phyloP scores from a whole-genome alignment of 1,140 invertebrate species.

The Fragariocoptes setiger region DNA sequence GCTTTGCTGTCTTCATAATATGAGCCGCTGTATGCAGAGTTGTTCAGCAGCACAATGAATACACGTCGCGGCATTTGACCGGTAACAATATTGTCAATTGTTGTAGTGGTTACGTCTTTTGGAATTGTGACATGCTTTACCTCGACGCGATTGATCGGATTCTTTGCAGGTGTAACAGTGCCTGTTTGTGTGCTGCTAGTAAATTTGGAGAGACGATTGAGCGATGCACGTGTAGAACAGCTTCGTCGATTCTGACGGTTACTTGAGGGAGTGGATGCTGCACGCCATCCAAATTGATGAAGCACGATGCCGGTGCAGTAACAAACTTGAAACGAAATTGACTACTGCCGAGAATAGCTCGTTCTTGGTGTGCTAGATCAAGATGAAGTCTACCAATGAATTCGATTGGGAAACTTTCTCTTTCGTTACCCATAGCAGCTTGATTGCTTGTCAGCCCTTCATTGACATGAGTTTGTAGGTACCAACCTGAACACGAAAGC shows the following conservation, averaged over 20 bases:
- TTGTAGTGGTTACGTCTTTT: constrained; percentile 4
- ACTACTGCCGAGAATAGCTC: neutral
- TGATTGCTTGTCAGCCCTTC: no score
- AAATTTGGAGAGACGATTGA: neutral
- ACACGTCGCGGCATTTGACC: constrained; percentile 3
- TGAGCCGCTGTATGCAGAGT: constrained; percentile 1
- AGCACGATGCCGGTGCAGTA: neutral
- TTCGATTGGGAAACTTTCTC: no score
- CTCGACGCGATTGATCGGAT: constrained; percentile 7
- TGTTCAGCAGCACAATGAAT: neutral
- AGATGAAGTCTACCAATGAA: neutral
- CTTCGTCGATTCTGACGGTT: neutral
- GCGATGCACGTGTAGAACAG: neutral
- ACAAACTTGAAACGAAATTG: neutral
- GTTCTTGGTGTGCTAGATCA: constrained; percentile 1
- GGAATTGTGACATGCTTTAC: constrained; percentile 9
- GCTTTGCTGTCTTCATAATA: constrained; percentile 2
- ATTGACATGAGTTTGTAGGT: no score
- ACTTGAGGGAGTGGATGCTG: no score
- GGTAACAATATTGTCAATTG: constrained; percentile 10
- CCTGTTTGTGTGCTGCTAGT: constrained; percentile 6
- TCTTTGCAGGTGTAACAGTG: constrained; percentile 2
- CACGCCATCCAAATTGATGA: neutral
- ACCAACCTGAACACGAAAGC: no score
- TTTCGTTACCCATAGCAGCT: no score